Evolutionary conservation across 2,113 vertebrate species (phyloP).

Genomic region (Tenrec ecaudatus): DNA sequence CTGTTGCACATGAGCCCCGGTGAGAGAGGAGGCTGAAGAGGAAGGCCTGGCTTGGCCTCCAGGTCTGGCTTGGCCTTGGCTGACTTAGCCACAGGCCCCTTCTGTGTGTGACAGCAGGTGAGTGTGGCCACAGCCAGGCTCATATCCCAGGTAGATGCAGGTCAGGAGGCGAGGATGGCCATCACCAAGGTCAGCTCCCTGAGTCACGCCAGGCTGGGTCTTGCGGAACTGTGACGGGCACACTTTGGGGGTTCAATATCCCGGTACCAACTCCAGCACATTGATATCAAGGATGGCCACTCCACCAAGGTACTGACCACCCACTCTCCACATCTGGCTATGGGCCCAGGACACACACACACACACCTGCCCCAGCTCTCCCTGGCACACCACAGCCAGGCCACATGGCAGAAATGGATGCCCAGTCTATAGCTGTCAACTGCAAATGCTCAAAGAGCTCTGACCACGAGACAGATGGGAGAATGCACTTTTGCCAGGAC

Average conservation of each 20-base stretch:
- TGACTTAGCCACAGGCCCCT: background rate
- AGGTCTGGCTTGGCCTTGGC: background rate
- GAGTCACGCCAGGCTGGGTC: background rate
- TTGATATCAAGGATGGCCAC: background rate
- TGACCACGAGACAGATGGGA: slow-evolving; percentile 51
- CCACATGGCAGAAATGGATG: slow-evolving; percentile 20
- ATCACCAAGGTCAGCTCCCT: background rate
- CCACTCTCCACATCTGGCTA: no score
- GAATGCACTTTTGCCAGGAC: slow-evolving; percentile 64
- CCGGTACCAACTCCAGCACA: no score
- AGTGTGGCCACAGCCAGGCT: background rate
- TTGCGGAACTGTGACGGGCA: no score
- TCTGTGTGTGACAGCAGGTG: background rate
- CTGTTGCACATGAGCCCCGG: no score
- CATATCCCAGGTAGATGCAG: background rate
- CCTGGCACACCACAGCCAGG: background rate
- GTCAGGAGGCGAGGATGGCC: background rate
- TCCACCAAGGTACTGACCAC: background rate
- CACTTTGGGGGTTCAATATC: no score
- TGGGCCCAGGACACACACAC: no score
- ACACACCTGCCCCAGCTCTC: no score
- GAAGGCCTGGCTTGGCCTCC: background rate
- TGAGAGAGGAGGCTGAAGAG: background rate
- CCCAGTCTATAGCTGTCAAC: slow-evolving; percentile 22
- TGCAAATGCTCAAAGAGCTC: slow-evolving; percentile 35